phyloP scores from a whole-genome alignment of 2,113 vertebrate genomes.

The Periophthalmus modestus region DNA sequence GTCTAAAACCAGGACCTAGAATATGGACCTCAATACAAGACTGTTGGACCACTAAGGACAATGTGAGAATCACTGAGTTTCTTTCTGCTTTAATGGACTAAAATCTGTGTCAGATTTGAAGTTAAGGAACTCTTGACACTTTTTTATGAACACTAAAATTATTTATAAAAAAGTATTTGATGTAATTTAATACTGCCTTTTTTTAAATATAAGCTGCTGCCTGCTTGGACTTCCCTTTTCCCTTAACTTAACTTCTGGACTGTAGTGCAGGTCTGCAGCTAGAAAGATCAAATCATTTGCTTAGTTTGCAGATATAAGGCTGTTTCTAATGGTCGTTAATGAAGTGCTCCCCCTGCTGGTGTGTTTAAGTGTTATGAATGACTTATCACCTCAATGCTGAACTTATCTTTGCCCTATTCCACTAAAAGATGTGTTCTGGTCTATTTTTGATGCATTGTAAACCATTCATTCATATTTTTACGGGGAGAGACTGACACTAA shows the following conservation, averaged over 20 bases:
- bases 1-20: too few relatives aligned
- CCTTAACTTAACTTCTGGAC: not conserved
- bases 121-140: conserved; percentile 30
- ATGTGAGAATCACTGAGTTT: not conserved
- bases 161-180: conserved; percentile 45
- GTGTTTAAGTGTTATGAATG: conserved; percentile 25
- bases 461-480: not conserved
- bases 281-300: conserved; percentile 24
- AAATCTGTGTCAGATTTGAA: conserved; percentile 20
- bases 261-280: conserved; percentile 62
- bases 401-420: not conserved
- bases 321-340: conserved; percentile 15
- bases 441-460: conserved; percentile 4
- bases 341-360: not conserved
- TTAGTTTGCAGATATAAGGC: conserved; percentile 35
- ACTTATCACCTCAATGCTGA: conserved; percentile 6
- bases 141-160: conserved; percentile 36
- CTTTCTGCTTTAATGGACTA: not conserved
- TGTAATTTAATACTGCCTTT: conserved; percentile 42
- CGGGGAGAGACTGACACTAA: not conserved
- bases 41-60: not conserved
- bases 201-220: conserved; percentile 60
- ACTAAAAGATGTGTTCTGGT: conserved; percentile 22
- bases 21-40: not conserved
- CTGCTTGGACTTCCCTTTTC: conserved; percentile 56